Evolutionary conservation across 2,797 vertebrate genomes (phyloP).

Genomic region (Mormyrops boulengeri): DNA sequence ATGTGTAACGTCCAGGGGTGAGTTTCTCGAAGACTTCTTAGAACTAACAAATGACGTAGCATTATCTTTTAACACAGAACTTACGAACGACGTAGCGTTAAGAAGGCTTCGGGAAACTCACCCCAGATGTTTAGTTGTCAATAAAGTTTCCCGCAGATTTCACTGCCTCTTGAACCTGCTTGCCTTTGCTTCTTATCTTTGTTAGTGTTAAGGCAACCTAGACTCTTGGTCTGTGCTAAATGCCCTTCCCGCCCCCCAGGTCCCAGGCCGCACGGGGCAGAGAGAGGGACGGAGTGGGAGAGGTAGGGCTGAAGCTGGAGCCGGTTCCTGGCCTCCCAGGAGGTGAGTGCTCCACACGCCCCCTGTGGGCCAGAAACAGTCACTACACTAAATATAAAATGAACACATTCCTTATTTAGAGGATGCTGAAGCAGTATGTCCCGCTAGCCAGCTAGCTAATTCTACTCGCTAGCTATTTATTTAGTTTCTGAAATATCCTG

Average conservation of each 20-base stretch:
- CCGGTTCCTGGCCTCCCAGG: conserved; percentile 96
- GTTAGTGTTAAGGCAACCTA: background rate
- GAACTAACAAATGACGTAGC: too few relatives aligned
- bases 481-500: background rate
- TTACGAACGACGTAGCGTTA: too few relatives aligned
- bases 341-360: conserved; percentile 58
- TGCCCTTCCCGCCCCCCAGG: conserved; percentile 47
- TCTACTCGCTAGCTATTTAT: background rate
- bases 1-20: background rate
- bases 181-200: background rate
- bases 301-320: conserved; percentile 88
- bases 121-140: background rate
- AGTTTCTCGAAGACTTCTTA: too few relatives aligned
- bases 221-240: background rate
- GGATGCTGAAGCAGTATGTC: background rate
- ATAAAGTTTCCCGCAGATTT: background rate
- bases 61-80: too few relatives aligned
- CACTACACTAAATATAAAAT: background rate
- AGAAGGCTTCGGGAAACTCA: too few relatives aligned
- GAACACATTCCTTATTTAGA: background rate
- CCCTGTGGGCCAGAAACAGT: background rate
- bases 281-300: conserved; percentile 85
- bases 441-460: background rate
- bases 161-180: background rate
- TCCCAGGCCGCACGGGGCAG: conserved; percentile 95